Conservation (phyloP, 2,113 vertebrate genomes). For the Mobula hypostoma region DNA sequence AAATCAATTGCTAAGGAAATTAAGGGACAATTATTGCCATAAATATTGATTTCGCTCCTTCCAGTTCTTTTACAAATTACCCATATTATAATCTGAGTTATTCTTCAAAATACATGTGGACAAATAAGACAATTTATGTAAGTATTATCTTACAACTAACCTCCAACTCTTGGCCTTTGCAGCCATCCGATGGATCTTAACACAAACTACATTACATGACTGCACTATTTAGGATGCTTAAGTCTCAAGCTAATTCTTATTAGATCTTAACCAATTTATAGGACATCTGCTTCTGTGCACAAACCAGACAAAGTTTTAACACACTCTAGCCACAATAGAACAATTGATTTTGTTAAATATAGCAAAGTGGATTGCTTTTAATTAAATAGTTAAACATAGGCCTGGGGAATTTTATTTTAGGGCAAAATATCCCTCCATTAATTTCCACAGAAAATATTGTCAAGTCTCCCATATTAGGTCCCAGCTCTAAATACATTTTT, state of each 20-base stretch:
- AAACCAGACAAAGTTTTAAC: neutral
- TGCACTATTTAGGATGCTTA: slow-evolving; percentile 5
- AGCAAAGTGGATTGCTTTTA: neutral
- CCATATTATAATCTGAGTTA: neutral
- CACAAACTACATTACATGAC: slow-evolving; percentile 46
- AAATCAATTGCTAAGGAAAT: neutral
- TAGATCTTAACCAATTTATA: neutral
- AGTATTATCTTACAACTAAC: neutral
- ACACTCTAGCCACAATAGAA: neutral
- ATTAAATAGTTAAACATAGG: neutral
- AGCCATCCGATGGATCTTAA: slow-evolving; percentile 55
- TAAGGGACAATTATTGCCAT: neutral
- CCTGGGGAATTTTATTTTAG: neutral
- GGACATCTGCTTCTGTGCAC: neutral
- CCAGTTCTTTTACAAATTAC: neutral
- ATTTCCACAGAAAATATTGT: neutral
- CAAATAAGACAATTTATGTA: neutral
- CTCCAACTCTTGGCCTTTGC: slow-evolving; percentile 53
- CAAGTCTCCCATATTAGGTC: neutral
- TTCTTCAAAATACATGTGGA: neutral
- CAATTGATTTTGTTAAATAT: neutral
- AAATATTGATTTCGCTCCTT: neutral
- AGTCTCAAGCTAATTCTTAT: neutral
- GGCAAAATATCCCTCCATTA: neutral
- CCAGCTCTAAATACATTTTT: neutral